Evolutionary conservation across 2,797 vertebrate genomes (phyloP), one percentile per base, ranked within the genome.

Genomic region (Phrynocephalus vlangalii): DNA sequence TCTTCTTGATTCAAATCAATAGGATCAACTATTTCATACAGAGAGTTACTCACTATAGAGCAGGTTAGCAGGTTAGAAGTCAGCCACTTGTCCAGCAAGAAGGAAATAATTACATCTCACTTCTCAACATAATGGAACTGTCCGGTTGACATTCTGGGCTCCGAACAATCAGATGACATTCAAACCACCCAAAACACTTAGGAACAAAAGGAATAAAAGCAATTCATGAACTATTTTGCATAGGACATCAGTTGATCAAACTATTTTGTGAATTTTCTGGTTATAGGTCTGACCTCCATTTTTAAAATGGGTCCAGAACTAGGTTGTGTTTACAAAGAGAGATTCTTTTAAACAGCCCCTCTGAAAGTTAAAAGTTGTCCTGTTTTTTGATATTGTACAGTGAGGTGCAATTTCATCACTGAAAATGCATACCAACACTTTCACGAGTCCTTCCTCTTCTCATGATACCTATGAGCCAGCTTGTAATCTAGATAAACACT

Each of bases 401-500:
- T 90, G 82, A 88, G 33, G 30, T 28, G 6, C 50, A 26, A 48
- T 76, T 85, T 56, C 60, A 24, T 70, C 48, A 82, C 48, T 88
- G 48, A 85, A 94, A 84, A 90, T 0, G 84, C 3, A 24, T 91
- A 71, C 0, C 0, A 92, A 30, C 75, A 73, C 87, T 92, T 90
- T 93, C 86, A 93, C 87, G 87, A 87, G 71, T 91, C 77, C 88
- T 95, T 97, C 90, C 88, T 94, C 66, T 80, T 87, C 52, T 68
- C 88, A 26, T 92, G 95, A 90, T 83, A 95, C 78, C 88, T 95
- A 87, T 18, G 95, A 38, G 97, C 94, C 91, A 97, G 67, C 89
- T 96, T 97, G 28, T 96, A 89, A 85, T 97, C 96, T 48, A 98
- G 90, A 71, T 96, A 93, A 91, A 95, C 78, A 50, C 96, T 97